Evolutionary conservation across 2,113 vertebrate species (phyloP), one percentile per base, ranked within the genome.

Genomic region (Hemibates koningsi): DNA sequence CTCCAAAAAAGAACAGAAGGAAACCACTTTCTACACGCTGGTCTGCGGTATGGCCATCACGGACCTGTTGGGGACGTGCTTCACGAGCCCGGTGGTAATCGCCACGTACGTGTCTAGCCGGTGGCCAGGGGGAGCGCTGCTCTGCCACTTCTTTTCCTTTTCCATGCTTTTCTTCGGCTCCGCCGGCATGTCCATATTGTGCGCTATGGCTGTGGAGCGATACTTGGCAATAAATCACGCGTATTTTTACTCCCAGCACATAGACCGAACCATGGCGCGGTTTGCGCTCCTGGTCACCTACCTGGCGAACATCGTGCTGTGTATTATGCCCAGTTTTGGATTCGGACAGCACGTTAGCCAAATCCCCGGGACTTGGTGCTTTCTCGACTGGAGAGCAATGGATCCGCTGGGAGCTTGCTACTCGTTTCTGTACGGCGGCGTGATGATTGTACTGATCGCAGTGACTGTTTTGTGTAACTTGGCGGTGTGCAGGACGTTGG

Each of bases 161-260:
- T 97, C 96, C 82, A 97, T 97, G 97, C 95, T 97, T 8, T 97
- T 97, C 92, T 97, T 97, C 56, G 97, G 96, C 17, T 96, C 97
- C 1, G 96, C 97, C 0, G 97, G 97, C 3, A 96, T 96, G 95
- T 96, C 96, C 71, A 97, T 97, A 81, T 93, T 97, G 84, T 97
- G 97, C 90, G 96, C 96, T 7, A 97, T 97, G 97, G 95, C 97
- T 2, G 96, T 97, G 88, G 97, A 97, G 84, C 93, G 97, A 11
- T 97, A 97, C 90, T 50, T 97, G 88, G 97, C 97, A 80, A 97
- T 97, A 50, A 97, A 96, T 91, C 97, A 96, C 8, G 96, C 97
- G 6, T 97, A 97, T 81, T 96, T 97, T 90, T 97, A 97, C 95
- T 96, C 96, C 7, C 93, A 95, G 86, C 93, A 96, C 90, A 95